Percentiles rank a stretch among this genome's conserved stretches.
Evolutionary conservation across 2,113 vertebrate genomes (phyloP).

Genomic region (Blennius ocellaris): DNA sequence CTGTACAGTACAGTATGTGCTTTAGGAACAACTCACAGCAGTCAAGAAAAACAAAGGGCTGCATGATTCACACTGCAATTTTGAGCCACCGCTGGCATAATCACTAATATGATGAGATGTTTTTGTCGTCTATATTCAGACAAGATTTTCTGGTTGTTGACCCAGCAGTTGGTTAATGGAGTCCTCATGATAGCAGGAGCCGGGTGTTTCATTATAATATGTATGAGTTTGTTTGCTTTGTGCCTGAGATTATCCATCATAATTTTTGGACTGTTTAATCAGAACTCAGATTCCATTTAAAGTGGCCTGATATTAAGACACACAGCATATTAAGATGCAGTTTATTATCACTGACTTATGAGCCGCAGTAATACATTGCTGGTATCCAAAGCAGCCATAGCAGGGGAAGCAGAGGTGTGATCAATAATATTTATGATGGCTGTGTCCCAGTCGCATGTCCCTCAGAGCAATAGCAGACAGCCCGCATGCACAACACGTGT

Average conservation of each 20-base stretch:
- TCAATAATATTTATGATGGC: not conserved
- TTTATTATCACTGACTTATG: not conserved
- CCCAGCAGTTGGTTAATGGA: not conserved
- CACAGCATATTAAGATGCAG: not conserved
- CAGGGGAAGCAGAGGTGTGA: not conserved
- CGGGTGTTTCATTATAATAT: not conserved
- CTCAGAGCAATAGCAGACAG: not conserved
- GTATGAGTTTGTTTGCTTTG: not conserved
- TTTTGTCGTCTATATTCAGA: conserved; percentile 4
- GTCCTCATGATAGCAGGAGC: not conserved
- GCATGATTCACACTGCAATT: conserved; percentile 14
- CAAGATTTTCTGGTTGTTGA: not conserved
- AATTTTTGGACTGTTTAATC: not conserved
- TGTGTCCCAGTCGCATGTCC: not conserved
- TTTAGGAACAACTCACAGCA: conserved; percentile 10
- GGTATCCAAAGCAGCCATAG: not conserved
- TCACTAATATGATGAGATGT: not conserved
- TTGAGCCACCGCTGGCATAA: not conserved
- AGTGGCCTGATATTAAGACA: not conserved
- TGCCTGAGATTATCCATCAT: not conserved
- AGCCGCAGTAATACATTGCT: not conserved
- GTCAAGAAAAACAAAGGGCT: not conserved
- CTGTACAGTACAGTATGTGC: conserved; percentile 7
- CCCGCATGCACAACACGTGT: not conserved
- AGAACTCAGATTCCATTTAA: not conserved